Conservation (phyloP, 2,888 invertebrate genomes). For the Dynastes grantii region DNA sequence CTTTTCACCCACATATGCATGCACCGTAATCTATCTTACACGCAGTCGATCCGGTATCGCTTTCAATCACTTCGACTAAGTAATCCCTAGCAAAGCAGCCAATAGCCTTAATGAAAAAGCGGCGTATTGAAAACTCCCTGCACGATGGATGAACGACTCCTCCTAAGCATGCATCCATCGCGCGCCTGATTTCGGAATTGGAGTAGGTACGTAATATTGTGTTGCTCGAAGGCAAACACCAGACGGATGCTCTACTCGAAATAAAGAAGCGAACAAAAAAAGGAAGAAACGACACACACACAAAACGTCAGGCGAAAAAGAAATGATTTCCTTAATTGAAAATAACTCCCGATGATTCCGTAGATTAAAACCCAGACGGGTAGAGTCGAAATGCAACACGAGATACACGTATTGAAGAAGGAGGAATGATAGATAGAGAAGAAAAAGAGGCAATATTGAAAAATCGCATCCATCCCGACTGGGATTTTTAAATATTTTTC, state of each 20-base stretch:
- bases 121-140: constrained; percentile 30
- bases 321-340: constrained; percentile 41
- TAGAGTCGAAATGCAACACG: not conserved
- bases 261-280: not conserved
- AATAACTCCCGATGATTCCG: constrained; percentile 32
- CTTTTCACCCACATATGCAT: not conserved
- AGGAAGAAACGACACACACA: constrained; percentile 17
- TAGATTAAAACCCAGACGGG: constrained; percentile 28
- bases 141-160: not conserved
- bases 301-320: constrained; percentile 26
- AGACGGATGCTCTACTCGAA: not conserved
- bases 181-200: not conserved
- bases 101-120: constrained; percentile 32
- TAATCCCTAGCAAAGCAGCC: constrained; percentile 17
- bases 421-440: not conserved
- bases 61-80: constrained; percentile 22
- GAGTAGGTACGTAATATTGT: constrained; percentile 6
- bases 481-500: constrained; percentile 19
- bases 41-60: not conserved
- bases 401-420: not conserved
- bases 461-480: constrained; percentile 52
- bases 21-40: not conserved
- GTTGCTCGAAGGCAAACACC: constrained; percentile 27
- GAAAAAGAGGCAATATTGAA: constrained; percentile 55
- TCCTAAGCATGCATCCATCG: not conserved